Evolutionary conservation across 2,888 invertebrate species (phyloP), one percentile per base, ranked within the genome.

Genomic region (Epirrhoe tristata): DNA sequence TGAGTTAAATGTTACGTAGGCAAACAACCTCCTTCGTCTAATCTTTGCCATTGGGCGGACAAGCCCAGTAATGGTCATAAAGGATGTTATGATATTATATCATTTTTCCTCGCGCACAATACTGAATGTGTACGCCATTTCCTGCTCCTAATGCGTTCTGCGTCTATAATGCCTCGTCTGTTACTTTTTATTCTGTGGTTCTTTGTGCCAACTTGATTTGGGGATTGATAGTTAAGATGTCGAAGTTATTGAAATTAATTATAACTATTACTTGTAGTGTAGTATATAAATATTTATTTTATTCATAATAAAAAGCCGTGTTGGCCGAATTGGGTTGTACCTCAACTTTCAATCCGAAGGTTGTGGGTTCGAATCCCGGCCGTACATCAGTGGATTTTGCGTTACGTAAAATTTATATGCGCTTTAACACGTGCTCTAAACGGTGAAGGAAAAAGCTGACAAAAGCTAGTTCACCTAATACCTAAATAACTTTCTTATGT

Each of bases 71-170:
- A 86, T 86, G 88, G 88, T 87, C 88, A 89, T 89, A 83, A 91
- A 89, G 90, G 90, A 90, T 92, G 93, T 90, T 90, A 91, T 88
- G 87, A 93, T 88, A 90, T 93, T 88, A 91, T 90, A 89, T 91
- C 92, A 93, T 92, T 93, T 92, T 91, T 91, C 90, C 82, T 83
- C 81, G 77, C 71, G 78, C 85, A 91, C 91, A 91, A 92, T 86
- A 83, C 81, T 76, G 77, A 77, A 82, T 85, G 85, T 86, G 86
- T 85, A 82, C 84, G 81, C 89, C 90, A 87, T 89, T 91, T 92
- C 92, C 92, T 79, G 79, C 64, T 83, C 48, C 88, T 93, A 93
- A 93, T 93, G 93, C 91, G 84, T 82, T 79, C 77, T 72, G 72
- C 74, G 75, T 79, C 85, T 83, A 66, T 71, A 75, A 75, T 77